phyloP scores from a whole-genome alignment of 30 jellyfish, hydroid and myxozoan genomes.

The Phacellophora camtschatica region DNA sequence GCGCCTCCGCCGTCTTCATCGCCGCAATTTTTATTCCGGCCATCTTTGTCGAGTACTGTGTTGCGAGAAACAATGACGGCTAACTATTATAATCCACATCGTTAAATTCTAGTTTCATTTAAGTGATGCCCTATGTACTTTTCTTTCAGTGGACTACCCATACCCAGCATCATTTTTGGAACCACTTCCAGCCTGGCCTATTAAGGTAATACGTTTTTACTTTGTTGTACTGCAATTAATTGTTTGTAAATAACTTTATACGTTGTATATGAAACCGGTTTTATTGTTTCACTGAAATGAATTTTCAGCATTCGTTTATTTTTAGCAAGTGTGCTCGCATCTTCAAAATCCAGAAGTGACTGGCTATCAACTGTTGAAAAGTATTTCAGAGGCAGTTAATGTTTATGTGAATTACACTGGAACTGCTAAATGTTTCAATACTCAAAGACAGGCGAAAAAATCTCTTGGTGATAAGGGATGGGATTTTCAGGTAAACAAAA shows the following conservation, averaged over 20 bases:
- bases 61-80: too few relatives aligned
- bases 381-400: slow-evolving; percentile 79
- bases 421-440: slow-evolving; percentile 74
- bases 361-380: slow-evolving; percentile 57
- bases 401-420: slow-evolving; percentile 96
- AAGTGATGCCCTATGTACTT: background rate
- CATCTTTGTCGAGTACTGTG: too few relatives aligned
- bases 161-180: slow-evolving; percentile 96
- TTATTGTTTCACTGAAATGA: background rate
- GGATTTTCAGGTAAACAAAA: slow-evolving; percentile 98
- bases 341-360: slow-evolving; percentile 75
- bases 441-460: slow-evolving; percentile 81
- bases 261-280: too few relatives aligned
- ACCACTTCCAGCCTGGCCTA: slow-evolving; percentile 99
- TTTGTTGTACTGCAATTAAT: too few relatives aligned
- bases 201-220: too few relatives aligned
- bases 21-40: too few relatives aligned
- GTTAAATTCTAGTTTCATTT: too few relatives aligned
- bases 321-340: slow-evolving; percentile 83
- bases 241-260: too few relatives aligned
- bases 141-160: slow-evolving; percentile 81
- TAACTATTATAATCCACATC: too few relatives aligned
- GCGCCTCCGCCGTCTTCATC: background rate
- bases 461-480: slow-evolving; percentile 95
- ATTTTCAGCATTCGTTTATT: background rate